phyloP scores from a whole-genome alignment of 2,888 invertebrate species.

The Stenodera caucasica region DNA sequence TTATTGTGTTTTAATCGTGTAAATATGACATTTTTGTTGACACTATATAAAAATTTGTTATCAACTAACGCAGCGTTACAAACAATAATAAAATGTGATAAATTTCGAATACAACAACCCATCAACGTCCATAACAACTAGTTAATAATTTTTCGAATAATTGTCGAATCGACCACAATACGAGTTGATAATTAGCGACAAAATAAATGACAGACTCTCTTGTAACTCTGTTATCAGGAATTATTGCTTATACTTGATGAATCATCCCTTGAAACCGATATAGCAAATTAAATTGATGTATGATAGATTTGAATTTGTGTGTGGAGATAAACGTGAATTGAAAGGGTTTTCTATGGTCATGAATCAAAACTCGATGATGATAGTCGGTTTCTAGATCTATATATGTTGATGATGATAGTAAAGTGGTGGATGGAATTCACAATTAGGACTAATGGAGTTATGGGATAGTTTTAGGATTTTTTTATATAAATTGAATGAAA shows the following conservation, averaged over 20 bases:
- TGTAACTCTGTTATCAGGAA: too few species aligned
- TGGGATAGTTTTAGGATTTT: neutral
- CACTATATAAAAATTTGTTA: conserved; percentile 1
- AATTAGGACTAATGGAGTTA: neutral
- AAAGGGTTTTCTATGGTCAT: neutral
- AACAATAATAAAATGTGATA: neutral
- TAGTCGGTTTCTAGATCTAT: neutral
- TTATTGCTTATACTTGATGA: too few species aligned
- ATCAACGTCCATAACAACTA: neutral
- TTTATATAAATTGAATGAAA: too few species aligned
- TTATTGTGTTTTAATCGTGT: neutral
- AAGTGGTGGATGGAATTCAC: neutral
- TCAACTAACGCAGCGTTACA: neutral
- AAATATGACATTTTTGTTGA: neutral
- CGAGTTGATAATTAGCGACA: too few species aligned
- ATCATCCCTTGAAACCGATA: neutral
- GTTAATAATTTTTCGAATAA: neutral
- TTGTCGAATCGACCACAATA: neutral
- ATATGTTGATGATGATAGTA: neutral
- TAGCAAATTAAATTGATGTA: neutral
- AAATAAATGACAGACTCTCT: too few species aligned
- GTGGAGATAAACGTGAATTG: neutral
- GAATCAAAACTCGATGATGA: neutral
- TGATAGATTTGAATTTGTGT: neutral
- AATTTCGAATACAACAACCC: neutral